phyloP scores from a whole-genome alignment of 92 coral and sea anemone species.

The Porites cylindrica region DNA sequence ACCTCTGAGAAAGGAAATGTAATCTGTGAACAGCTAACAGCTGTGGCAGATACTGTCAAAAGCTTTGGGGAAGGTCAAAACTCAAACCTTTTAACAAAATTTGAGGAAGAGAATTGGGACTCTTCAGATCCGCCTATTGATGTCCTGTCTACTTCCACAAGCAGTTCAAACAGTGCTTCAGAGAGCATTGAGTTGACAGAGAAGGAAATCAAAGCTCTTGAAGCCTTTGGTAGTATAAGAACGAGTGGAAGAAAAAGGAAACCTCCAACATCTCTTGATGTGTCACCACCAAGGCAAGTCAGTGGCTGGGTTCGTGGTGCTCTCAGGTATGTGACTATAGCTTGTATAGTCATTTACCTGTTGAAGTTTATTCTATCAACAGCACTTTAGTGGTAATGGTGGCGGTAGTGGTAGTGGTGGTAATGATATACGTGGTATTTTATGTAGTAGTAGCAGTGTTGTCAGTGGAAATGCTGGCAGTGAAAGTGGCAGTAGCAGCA shows the following conservation, averaged over 20 bases:
- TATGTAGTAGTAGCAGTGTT: no score
- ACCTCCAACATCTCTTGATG: conserved; percentile 88
- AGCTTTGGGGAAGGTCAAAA: not conserved
- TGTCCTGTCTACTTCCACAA: conserved; percentile 58
- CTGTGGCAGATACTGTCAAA: conserved; percentile 5
- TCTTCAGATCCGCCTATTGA: conserved; percentile 54
- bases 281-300: conserved; percentile 84
- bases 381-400: no score
- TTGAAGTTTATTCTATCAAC: no score
- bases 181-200: conserved; percentile 77
- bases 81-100: not conserved
- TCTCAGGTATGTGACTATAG: conserved; percentile 67
- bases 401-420: no score
- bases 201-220: conserved; percentile 80
- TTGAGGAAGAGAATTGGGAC: conserved; percentile 54
- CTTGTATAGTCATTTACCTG: no score
- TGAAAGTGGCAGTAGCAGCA: no score
- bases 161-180: conserved; percentile 53
- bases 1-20: conserved; percentile 9
- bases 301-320: conserved; percentile 99
- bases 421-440: no score
- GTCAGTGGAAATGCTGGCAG: no score
- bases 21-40: not conserved
- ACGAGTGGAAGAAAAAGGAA: conserved; percentile 98
- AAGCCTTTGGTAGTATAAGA: conserved; percentile 90